phyloP scores from a whole-genome alignment of 2,888 invertebrate species.

The Mycalesis mineus region DNA sequence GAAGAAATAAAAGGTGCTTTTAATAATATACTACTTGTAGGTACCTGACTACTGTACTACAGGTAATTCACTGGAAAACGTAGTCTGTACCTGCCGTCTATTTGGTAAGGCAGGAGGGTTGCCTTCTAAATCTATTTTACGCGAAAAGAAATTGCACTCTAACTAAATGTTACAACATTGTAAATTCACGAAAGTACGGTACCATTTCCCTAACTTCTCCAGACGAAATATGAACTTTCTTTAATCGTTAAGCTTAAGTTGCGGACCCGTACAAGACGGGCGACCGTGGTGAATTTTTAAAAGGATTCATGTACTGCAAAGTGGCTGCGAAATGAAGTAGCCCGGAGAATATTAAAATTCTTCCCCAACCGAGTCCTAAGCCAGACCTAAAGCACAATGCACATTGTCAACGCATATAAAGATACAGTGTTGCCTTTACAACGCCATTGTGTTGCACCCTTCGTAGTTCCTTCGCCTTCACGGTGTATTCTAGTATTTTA shows the following conservation, averaged over 20 bases:
- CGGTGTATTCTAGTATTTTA: slow-evolving; percentile 66
- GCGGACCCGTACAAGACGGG: slow-evolving; percentile 19
- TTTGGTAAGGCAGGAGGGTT: too few relatives aligned
- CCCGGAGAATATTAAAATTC: slow-evolving; percentile 47
- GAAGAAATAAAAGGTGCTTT: too few relatives aligned
- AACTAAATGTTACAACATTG: slow-evolving; percentile 8
- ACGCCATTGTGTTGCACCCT: slow-evolving; percentile 67
- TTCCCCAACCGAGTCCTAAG: slow-evolving; percentile 28
- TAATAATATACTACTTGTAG: not conserved
- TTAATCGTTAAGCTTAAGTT: slow-evolving; percentile 22
- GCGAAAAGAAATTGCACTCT: not conserved
- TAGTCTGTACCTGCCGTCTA: too few relatives aligned
- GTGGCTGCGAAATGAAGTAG: slow-evolving; percentile 48
- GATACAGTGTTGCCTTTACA: slow-evolving; percentile 73
- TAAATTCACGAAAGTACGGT: slow-evolving; percentile 10
- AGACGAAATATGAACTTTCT: slow-evolving; percentile 17
- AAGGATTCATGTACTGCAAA: slow-evolving; percentile 21
- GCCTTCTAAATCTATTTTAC: not conserved
- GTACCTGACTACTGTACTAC: not conserved
- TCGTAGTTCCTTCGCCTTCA: slow-evolving; percentile 66
- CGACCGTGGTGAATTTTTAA: slow-evolving; percentile 42
- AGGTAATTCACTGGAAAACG: too few relatives aligned
- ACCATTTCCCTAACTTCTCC: slow-evolving; percentile 10
- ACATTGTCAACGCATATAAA: slow-evolving; percentile 73
- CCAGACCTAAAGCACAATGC: slow-evolving; percentile 61